Evolutionary conservation across 1,140 invertebrate genomes (phyloP).

Genomic region (Trichomalopsis sarcophagae): DNA sequence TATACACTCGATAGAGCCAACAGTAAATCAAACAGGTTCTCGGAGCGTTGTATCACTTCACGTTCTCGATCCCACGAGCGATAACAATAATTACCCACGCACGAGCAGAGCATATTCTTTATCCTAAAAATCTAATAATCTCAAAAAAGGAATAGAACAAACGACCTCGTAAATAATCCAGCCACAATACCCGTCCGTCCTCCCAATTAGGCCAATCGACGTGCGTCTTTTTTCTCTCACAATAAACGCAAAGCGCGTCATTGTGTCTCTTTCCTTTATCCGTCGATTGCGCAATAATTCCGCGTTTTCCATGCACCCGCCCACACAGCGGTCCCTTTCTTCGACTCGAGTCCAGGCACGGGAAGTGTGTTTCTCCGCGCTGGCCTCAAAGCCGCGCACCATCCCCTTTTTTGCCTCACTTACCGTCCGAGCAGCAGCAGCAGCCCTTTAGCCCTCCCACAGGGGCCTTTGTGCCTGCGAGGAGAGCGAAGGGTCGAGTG

Average conservation of each 20-base stretch:
- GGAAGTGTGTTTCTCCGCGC: conserved; percentile 18
- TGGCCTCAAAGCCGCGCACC: not conserved
- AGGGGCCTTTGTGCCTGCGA: conserved; percentile 20
- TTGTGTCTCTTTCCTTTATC: conserved; percentile 12
- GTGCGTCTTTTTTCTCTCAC: conserved; percentile 5
- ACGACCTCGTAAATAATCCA: conserved; percentile 14
- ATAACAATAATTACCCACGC: not conserved
- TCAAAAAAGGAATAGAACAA: not conserved
- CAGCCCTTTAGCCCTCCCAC: conserved; percentile 46
- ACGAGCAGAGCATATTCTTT: not conserved
- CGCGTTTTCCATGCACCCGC: conserved; percentile 34
- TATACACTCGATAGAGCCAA: too few relatives aligned
- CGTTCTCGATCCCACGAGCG: not conserved
- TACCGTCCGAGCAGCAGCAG: conserved; percentile 4
- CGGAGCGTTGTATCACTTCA: too few relatives aligned
- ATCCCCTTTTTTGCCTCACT: conserved; percentile 34
- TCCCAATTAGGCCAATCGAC: conserved; percentile 32
- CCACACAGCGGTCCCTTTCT: conserved; percentile 31
- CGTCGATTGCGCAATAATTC: conserved; percentile 36
- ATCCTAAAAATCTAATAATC: conserved; percentile 15
- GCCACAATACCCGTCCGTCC: not conserved
- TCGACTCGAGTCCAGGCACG: not conserved
- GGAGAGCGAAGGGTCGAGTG: conserved; percentile 33
- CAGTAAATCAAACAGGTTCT: too few relatives aligned
- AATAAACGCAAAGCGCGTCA: not conserved